Evolutionary conservation across 30 jellyfish, hydroid and myxozoan genomes (phyloP).

Genomic region (Nemopilema nomurai): DNA sequence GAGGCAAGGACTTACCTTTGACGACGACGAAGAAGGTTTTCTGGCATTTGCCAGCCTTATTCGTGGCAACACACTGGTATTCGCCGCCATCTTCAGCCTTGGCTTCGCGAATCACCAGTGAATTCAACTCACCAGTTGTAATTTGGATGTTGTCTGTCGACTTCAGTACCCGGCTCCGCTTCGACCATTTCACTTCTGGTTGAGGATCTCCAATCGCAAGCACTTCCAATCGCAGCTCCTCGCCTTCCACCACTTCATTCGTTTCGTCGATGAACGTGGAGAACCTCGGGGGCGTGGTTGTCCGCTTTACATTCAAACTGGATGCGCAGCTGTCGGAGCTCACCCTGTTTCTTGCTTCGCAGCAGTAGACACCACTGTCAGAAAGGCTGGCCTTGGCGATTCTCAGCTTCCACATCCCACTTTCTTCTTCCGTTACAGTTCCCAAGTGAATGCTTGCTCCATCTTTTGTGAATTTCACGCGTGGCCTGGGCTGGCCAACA

Average conservation of each 20-base stretch:
- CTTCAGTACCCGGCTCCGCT: constrained; percentile 47
- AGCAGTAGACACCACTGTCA: constrained; percentile 72
- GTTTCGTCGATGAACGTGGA: constrained; percentile 68
- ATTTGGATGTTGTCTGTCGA: constrained; percentile 58
- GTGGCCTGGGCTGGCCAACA: constrained; percentile 81
- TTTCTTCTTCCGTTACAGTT: constrained; percentile 29
- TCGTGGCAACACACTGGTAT: constrained; percentile 82
- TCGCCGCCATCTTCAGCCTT: constrained; percentile 77
- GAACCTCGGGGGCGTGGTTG: constrained; percentile 80
- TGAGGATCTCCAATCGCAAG: constrained; percentile 84
- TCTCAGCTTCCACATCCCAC: constrained; percentile 48
- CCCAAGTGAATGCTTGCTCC: constrained; percentile 69
- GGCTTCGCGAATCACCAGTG: constrained; percentile 72
- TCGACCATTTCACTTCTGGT: constrained; percentile 83
- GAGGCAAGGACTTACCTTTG: constrained; percentile 44
- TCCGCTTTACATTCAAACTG: constrained; percentile 39
- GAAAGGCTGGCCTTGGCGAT: constrained; percentile 31
- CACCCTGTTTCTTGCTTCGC: constrained; percentile 68
- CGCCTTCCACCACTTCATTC: constrained; percentile 65
- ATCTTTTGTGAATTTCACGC: constrained; percentile 70
- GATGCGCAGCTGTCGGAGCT: constrained; percentile 62
- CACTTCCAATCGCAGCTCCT: constrained; percentile 75
- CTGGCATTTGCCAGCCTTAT: constrained; percentile 80
- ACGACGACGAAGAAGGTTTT: constrained; percentile 61
- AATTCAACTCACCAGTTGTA: constrained; percentile 63